Percentiles rank a stretch among this genome's conserved stretches.
Evolutionary conservation across 2,888 invertebrate species (phyloP).

Genomic region (Lutraria lutraria): DNA sequence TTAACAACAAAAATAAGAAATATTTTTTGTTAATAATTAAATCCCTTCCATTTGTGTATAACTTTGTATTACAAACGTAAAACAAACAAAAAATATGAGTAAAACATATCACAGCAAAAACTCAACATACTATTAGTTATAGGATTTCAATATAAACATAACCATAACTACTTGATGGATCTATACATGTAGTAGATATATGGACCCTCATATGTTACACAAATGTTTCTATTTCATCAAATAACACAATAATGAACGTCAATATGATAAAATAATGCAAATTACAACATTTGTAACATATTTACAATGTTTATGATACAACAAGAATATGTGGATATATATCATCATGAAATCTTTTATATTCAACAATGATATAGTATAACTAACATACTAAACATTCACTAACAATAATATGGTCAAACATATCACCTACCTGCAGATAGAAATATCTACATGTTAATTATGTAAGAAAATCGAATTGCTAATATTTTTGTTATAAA

Average conservation of each 20-base stretch:
- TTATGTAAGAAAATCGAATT: too few species aligned
- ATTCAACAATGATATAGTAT: neutral
- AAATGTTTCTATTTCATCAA: neutral
- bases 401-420: conserved; percentile 1
- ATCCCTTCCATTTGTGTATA: neutral
- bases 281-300: conserved; percentile 23
- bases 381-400: conserved; percentile 6
- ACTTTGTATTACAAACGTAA: neutral
- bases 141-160: conserved; percentile 5
- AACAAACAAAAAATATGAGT: conserved; percentile 21
- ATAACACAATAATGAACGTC: conserved; percentile 10
- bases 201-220: neutral
- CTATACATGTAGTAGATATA: neutral
- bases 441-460: too few species aligned
- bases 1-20: neutral
- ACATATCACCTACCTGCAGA: conserved; percentile 3
- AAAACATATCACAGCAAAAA: conserved; percentile 56
- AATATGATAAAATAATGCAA: conserved; percentile 18
- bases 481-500: too few species aligned
- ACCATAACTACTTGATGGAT: neutral
- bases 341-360: neutral
- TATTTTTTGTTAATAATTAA: neutral
- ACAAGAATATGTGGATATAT: conserved; percentile 14
- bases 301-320: conserved; percentile 25
- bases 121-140: conserved; percentile 35